These are phyloP conservation scores for Metellina segmentata DNA, from an alignment of 2,888 invertebrate genomes.

Conservation along the genomic window DNA sequence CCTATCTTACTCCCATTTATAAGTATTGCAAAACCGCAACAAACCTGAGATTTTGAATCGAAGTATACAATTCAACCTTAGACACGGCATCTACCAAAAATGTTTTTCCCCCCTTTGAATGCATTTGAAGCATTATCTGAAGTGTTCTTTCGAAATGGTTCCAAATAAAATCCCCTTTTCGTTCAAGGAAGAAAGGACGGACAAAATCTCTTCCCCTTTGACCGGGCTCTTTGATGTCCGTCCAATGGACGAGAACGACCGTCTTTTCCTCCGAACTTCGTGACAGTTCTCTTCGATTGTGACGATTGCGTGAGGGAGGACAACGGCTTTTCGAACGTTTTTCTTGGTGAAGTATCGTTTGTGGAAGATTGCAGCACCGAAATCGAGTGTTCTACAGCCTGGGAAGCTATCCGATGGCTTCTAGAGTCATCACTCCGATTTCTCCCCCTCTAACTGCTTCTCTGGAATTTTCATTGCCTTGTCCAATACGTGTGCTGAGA, in stretches of 20 bases:
- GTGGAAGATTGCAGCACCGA: not conserved
- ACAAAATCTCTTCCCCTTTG: not conserved
- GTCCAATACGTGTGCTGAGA: not conserved
- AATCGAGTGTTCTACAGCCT: not conserved
- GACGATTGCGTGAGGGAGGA: not conserved
- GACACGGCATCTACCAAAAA: no score
- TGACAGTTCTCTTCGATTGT: not conserved
- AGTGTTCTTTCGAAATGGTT: not conserved
- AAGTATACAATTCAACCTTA: no score
- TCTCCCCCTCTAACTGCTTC: not conserved
- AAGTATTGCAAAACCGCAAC: no score
- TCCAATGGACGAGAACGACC: not conserved
- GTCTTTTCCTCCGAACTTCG: not conserved
- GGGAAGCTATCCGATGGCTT: not conserved
- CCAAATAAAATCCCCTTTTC: not conserved
- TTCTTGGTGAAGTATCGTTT: conserved; percentile 17
- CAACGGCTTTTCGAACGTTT: not conserved
- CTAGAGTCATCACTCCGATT: not conserved
- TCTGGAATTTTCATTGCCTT: not conserved
- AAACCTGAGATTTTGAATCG: no score
- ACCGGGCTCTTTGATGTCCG: not conserved
- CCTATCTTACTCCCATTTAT: no score
- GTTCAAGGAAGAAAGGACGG: not conserved
- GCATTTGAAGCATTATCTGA: no score
- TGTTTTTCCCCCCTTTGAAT: no score